Percentiles rank a stretch among this genome's conserved stretches.
phyloP scores from a whole-genome alignment of 2,888 invertebrate genomes.

The Pseudococcus jackbeardsleyi region DNA sequence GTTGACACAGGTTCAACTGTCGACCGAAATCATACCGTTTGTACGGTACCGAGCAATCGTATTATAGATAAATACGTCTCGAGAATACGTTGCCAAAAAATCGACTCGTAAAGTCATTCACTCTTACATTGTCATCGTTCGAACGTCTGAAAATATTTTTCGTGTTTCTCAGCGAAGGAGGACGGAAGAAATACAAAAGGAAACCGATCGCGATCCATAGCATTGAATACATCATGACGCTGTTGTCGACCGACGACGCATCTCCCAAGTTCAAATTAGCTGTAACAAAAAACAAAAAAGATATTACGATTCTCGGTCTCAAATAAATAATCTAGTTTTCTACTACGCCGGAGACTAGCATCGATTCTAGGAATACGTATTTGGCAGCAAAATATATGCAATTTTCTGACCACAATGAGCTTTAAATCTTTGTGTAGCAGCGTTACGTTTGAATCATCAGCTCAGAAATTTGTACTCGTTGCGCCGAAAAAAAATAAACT shows the following conservation, averaged over 20 bases:
- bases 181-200: slow-evolving; percentile 62
- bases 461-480: not conserved
- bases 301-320: not conserved
- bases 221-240: slow-evolving; percentile 61
- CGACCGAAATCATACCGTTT: not conserved
- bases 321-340: not conserved
- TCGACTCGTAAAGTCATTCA: not conserved
- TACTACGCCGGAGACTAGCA: not conserved
- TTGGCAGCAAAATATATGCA: slow-evolving; percentile 44
- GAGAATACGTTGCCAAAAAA: slow-evolving; percentile 43
- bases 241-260: slow-evolving; percentile 35
- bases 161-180: slow-evolving; percentile 56
- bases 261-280: slow-evolving; percentile 39
- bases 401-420: not conserved
- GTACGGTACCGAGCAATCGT: not conserved
- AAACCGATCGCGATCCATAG: slow-evolving; percentile 62
- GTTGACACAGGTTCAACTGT: slow-evolving; percentile 18
- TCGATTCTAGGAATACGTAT: slow-evolving; percentile 45
- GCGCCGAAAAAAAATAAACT: not conserved
- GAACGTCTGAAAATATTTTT: slow-evolving; percentile 55
- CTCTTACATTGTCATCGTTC: slow-evolving; percentile 56
- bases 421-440: not conserved
- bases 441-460: not conserved
- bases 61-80: slow-evolving; percentile 35
- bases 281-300: slow-evolving; percentile 29